These are phyloP conservation scores for Cryptotermes secundus DNA, from an alignment of 1,140 invertebrate species.

Conservation along the genomic window DNA sequence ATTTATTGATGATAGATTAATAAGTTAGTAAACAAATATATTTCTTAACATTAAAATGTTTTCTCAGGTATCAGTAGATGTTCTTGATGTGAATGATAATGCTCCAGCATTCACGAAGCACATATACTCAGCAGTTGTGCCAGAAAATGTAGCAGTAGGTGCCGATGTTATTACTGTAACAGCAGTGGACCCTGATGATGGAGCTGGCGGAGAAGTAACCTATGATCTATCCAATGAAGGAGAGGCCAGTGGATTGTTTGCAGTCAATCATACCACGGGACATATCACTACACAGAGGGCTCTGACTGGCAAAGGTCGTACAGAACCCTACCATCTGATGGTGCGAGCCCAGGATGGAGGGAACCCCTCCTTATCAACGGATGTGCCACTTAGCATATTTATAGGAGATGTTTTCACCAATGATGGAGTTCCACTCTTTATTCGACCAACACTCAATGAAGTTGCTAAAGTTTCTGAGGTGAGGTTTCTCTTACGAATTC, in stretches of 20 bases:
- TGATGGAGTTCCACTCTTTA: constrained; percentile 77
- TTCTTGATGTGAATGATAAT: constrained; percentile 83
- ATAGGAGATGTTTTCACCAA: constrained; percentile 82
- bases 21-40: too few relatives aligned
- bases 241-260: constrained; percentile 66
- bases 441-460: constrained; percentile 69
- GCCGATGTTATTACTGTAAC: constrained; percentile 70
- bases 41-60: too few relatives aligned
- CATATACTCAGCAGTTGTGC: constrained; percentile 57
- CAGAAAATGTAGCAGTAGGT: constrained; percentile 70
- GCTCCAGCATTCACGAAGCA: constrained; percentile 55
- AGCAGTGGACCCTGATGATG: constrained; percentile 76
- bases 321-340: constrained; percentile 68
- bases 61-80: constrained; percentile 60
- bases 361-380: constrained; percentile 58
- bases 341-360: constrained; percentile 72
- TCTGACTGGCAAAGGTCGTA: constrained; percentile 73
- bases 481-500: constrained; percentile 31
- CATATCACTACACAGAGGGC: constrained; percentile 62
- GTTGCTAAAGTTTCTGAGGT: constrained; percentile 69
- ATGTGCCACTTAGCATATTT: constrained; percentile 64
- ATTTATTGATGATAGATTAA: too few relatives aligned
- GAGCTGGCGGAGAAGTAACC: constrained; percentile 62
- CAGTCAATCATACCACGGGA: constrained; percentile 66
- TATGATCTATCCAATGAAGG: constrained; percentile 72